Evolutionary conservation across 2,888 invertebrate species (phyloP), one percentile per base, ranked within the genome.

Genomic region (Meta bourneti): DNA sequence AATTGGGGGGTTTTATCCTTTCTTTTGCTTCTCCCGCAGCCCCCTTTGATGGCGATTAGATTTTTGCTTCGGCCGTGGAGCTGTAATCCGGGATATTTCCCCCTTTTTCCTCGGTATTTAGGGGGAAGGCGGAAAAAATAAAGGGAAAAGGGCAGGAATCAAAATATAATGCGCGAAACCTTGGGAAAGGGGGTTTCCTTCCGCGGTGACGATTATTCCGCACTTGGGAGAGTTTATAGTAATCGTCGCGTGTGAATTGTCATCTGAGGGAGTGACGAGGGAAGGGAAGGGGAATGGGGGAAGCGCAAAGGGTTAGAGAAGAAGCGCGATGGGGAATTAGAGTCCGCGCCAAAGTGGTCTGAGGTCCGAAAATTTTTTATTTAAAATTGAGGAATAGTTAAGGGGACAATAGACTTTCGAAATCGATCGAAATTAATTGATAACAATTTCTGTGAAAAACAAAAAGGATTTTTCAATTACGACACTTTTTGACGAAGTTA

Each of bases 191-290:
- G 74, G 34, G 19, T 34, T 75, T 61, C 11, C 34, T 19, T 9
- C 7, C n/a, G 48, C 86, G 86, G 87, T 91, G 82, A 79, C 91
- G 91, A 91, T 91, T 91, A 91, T 91, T 91, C 82, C 61, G 54
- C 85, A 19, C 78, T 49, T 51, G 52, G 52, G 79, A 48, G 34
- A 80, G 78, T 91, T 91, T 87, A 91, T 91, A 78, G 87, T 91
- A 87, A 91, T 87, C 91, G 87, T 77, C 72, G 78, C 77, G 87
- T 87, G 91, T 91, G 86, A 91, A 91, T 54, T 82, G 91, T 91
- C 91, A 91, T 83, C 82, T 91, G 91, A 84, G 49, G 54, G 13
- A n/a, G 70, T 54, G 71, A 52, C 19, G 72, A 49, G 54, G 34
- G 20, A 71, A 19, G 52, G 19, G n/a, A 9, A 81, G 74, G 69